Evolutionary conservation across 1,140 invertebrate genomes (phyloP), one percentile per base, ranked within the genome.

Genomic region (Eriosoma lanigerum): DNA sequence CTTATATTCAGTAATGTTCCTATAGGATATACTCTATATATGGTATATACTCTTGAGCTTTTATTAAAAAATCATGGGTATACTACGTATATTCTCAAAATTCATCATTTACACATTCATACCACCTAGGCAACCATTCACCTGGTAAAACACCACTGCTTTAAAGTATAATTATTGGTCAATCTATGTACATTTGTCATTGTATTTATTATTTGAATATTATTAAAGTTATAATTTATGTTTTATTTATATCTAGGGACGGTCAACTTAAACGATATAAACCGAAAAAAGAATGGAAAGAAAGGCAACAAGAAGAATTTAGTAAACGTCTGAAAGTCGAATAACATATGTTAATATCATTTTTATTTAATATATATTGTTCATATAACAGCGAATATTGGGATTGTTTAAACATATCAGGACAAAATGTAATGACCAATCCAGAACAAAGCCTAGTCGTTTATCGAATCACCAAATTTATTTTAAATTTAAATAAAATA

Each of bases 231-330:
- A n/a, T n/a, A n/a, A n/a, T 38, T 38, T 38, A 38, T 38, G n/a
- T 38, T 38, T 38, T 38, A 38, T 38, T 4, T 38, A 38, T 38
- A 38, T 87, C 88, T 85, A 96, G 94, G 94, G 96, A 98, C 87
- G 96, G 96, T 8, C 94, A 96, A 85, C 85, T 98, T 56, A 98
- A 98, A 86, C 87, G 96, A 83, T 92, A 92, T 87, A 93, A 93
- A 84, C 92, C 94, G 24, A 98, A 98, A 85, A 94, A 94, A 83
- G 95, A 97, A 85, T 97, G 95, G 94, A 92, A 92, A 84, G 93
- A 96, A 86, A 90, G 94, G 84, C 95, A 97, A 84, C 96, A 97
- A 86, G 91, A 96, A 86, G 93, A 96, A 85, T 96, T 96, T 87
- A 96, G 94, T 85, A 94, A 94, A 89, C 87, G 92, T 85, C 86